Evolutionary conservation across 2,797 vertebrate species (phyloP).

Genomic region (Nothura maculosa): DNA sequence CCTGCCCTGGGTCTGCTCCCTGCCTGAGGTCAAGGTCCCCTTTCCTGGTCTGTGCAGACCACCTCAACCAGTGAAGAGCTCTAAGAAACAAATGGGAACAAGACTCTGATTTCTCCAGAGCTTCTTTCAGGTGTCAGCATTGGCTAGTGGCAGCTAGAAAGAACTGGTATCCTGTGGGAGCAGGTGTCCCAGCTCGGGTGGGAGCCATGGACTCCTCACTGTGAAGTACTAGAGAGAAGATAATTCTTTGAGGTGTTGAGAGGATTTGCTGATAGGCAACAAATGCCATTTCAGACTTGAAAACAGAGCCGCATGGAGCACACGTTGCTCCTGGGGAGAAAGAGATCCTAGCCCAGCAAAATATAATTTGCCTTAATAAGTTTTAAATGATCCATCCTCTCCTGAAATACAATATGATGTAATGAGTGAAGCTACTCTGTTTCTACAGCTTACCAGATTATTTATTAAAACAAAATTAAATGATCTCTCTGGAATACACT

Average conservation of each 20-base stretch:
- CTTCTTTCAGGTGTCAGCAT: not conserved
- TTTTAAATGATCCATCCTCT: conserved; percentile 32
- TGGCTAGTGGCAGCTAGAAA: not conserved
- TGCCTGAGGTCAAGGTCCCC: not conserved
- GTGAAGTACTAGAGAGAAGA: not conserved
- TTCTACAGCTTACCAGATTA: not conserved
- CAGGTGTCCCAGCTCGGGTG: not conserved
- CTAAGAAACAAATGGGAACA: not conserved
- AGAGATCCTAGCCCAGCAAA: conserved; percentile 28
- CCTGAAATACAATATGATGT: conserved; percentile 24
- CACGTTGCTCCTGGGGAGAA: not conserved
- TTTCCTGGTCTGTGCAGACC: rapidly evolving
- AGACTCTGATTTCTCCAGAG: not conserved
- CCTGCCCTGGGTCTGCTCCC: too few species aligned
- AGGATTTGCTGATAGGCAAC: conserved; percentile 21
- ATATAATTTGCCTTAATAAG: conserved; percentile 48
- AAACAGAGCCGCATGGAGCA: not conserved
- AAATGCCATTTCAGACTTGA: not conserved
- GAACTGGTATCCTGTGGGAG: not conserved
- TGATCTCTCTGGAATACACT: conserved; percentile 12
- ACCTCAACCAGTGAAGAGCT: too few species aligned
- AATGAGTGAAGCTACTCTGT: conserved; percentile 15
- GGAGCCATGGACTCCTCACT: not conserved
- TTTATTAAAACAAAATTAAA: conserved; percentile 43
- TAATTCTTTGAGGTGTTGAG: conserved; percentile 20